Conservation (phyloP, 2,888 invertebrate species). For the Empis stercorea region DNA sequence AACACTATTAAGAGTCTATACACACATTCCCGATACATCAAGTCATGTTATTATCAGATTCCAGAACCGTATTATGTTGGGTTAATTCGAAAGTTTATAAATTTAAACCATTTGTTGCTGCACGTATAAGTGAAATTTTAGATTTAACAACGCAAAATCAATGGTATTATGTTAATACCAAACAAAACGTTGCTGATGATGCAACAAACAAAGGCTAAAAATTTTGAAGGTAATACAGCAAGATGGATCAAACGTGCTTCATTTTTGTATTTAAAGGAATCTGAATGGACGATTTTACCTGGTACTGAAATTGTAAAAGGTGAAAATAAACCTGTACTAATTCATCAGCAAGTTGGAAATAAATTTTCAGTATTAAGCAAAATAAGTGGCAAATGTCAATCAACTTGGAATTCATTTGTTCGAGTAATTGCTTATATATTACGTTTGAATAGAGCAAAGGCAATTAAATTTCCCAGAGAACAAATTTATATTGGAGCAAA, state of each 20-base stretch:
- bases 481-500: neutral
- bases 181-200: conserved; percentile 7
- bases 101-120: conserved; percentile 1
- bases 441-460: neutral
- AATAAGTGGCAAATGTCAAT: neutral
- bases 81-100: conserved; percentile 2
- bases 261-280: neutral
- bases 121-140: neutral
- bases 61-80: conserved; percentile 4
- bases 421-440: neutral
- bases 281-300: neutral
- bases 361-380: neutral
- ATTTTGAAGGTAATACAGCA: neutral
- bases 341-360: neutral
- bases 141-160: neutral
- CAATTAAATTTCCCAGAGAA: no score
- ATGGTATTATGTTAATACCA: neutral
- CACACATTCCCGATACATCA: conserved; percentile 1
- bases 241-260: neutral
- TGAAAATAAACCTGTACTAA: neutral
- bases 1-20: conserved; percentile 3
- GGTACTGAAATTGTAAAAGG: neutral
- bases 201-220: neutral
- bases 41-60: conserved; percentile 5
- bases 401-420: neutral